Conservation (phyloP, 2,113 vertebrate species). For the Thymallus thymallus region DNA sequence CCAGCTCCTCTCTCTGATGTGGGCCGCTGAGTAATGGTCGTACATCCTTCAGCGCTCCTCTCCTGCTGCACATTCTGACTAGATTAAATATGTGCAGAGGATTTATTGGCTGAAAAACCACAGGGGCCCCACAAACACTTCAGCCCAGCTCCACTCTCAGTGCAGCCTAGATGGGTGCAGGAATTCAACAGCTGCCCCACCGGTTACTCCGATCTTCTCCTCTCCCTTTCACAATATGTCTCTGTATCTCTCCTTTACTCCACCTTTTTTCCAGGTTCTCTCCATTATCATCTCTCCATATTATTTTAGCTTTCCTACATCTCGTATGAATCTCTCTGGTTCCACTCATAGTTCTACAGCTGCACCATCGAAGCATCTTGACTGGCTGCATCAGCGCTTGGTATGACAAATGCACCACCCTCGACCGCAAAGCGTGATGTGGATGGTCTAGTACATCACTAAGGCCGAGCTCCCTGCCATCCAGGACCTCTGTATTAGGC, state of each 20-base stretch:
- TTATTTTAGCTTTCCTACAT: not conserved
- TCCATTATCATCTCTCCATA: not conserved
- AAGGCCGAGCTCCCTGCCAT: too few relatives aligned
- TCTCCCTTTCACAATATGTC: conserved; percentile 11
- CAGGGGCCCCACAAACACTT: conserved; percentile 72
- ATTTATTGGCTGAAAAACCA: conserved; percentile 75
- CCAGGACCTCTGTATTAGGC: too few relatives aligned
- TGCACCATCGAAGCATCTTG: too few relatives aligned
- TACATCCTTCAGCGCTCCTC: conserved; percentile 66
- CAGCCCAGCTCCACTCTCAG: conserved; percentile 52
- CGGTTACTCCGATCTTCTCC: conserved; percentile 13
- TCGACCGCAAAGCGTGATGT: too few relatives aligned
- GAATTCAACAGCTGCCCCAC: conserved; percentile 50
- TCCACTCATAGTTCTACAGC: conserved; percentile 34
- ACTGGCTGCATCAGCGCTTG: too few relatives aligned
- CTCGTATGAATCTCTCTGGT: conserved; percentile 13
- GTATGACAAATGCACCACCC: too few relatives aligned
- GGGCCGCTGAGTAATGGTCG: conserved; percentile 68
- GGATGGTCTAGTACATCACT: too few relatives aligned
- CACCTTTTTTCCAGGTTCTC: not conserved
- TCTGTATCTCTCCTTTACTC: conserved; percentile 10
- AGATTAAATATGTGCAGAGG: conserved; percentile 71
- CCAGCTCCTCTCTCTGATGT: conserved; percentile 63
- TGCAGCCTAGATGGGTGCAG: conserved; percentile 44
- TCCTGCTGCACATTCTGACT: conserved; percentile 68